Evolutionary conservation across 1,140 invertebrate genomes (phyloP), one percentile per base, ranked within the genome.

Genomic region (Batillaria attramentaria): DNA sequence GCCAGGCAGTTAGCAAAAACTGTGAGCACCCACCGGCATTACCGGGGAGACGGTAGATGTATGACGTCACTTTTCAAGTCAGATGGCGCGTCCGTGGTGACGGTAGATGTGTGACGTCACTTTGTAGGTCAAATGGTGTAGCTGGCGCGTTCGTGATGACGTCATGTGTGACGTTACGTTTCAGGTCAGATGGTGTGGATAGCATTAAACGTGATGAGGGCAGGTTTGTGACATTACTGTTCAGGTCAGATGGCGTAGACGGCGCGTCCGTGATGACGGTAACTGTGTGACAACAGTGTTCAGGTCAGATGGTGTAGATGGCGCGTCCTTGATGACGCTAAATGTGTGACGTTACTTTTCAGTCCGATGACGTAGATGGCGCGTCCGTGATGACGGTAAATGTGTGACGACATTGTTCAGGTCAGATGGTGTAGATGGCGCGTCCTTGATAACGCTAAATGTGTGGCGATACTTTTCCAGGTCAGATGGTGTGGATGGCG

Each of bases 401-500:
- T 24, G 24, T 50, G 13, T 50, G 24, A 24, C 46, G 13, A 50
- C 24, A 13, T 24, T 24, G 24, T 24, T 13, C 10, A 50, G 46
- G 46, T 13, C 10, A 50, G 46, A 50, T 50, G 46, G 46, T 13
- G 13, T 50, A 13, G 24, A 24, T 50, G 13, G 13, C 24, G 46
- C 46, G 46, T 24, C 10, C 24, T 13, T 50, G 13, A 13, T 13
- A 50, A 13, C 24, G 46, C 46, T 13, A 50, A 13, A 50, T 50
- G 13, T 50, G 57, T 68, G 8, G 0, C 5, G 28, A 35, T 35
- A 20, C 1, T 72, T 16, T 31, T 31, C 6, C 72, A 92, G 91
- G 91, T 72, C 87, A 91, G 54, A 92, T 92, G 91, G 84, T 91
- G 18, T 87, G 84, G 83, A 75, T 92, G 28, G 85, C 88, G n/a